Base-by-base conservation (phyloP, 2,113 vertebrate species). In the Percopsis transmontana region DNA sequence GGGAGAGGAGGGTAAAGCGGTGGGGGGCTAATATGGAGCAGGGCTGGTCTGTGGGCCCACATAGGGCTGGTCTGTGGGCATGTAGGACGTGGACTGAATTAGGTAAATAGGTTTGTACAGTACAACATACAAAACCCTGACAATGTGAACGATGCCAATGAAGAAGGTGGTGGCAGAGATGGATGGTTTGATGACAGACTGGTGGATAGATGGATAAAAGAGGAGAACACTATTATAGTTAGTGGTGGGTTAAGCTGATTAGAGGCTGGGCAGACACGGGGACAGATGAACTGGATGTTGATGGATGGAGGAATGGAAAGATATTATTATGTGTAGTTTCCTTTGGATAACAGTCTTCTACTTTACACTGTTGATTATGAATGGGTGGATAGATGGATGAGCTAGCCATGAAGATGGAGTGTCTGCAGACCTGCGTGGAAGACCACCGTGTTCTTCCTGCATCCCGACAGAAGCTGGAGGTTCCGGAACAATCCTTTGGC, bases 401-500 rank as follows among this genome's bases (percentile, higher is more conserved):
- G 27, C 27, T 33, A 33, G 3, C n/a, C 8, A 15, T 9, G 48
- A 9, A 18, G 48, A n/a, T 2, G 48, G 48, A 16, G 7, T 2
- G 10, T 40, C 63, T 78, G 84, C 95, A 88, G 84, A 98, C 96
- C 97, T 98, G 95, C 82, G 54, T 94, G 95, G 85, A 98, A 96
- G 66, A 95, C 92, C 78, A 97, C 85, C 0, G 93, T 87, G 88
- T 91, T 94, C 70, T 94, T 97, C 88, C 91, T 90, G 89, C 94
- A 95, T 76, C 94, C 94, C 0, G 95, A 89, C 68, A 95, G 92
- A 10, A 94, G 92, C 44, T 94, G 94, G 0, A 96, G 92, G 57
- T 95, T 98, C 70, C 93, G 89, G 52, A 99, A 94, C 80, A 99
- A 77, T 12, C 97, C 96, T 72, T 97, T 98, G 10, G 95, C 94